Percentiles rank a stretch among this genome's conserved stretches.
phyloP scores from a whole-genome alignment of 2,797 vertebrate species.

The Chromis chromis region DNA sequence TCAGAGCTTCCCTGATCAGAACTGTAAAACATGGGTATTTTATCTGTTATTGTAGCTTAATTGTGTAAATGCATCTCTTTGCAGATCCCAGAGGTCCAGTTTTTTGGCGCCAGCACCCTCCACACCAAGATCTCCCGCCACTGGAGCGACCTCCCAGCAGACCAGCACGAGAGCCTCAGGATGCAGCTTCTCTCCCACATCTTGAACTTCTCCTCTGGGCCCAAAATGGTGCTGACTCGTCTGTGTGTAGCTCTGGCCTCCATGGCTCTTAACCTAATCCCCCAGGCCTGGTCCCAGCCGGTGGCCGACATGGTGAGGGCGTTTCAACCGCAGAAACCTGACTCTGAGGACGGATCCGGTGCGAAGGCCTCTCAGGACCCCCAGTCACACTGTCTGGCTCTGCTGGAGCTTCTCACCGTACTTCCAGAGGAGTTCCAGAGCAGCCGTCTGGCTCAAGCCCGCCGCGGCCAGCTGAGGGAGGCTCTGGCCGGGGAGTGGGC shows the following conservation, averaged over 20 bases:
- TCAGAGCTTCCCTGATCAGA: not conserved
- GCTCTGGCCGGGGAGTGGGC: conserved; percentile 90
- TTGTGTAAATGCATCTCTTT: conserved; percentile 2
- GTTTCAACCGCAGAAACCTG: conserved; percentile 85
- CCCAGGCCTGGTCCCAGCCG: conserved; percentile 92
- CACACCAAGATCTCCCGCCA: conserved; percentile 96
- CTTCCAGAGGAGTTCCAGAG: conserved; percentile 97
- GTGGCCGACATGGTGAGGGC: conserved; percentile 95
- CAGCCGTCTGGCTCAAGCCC: conserved; percentile 89
- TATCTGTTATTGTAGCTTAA: too few relatives aligned
- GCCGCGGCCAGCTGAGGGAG: conserved; percentile 90
- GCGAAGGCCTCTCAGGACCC: conserved; percentile 87
- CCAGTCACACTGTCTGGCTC: conserved; percentile 89
- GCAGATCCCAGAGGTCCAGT: conserved; percentile 96
- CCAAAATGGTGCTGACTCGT: conserved; percentile 96
- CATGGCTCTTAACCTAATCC: conserved; percentile 94
- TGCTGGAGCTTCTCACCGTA: conserved; percentile 94
- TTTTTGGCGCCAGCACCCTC: conserved; percentile 97
- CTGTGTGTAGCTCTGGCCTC: conserved; percentile 95
- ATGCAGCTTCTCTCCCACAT: conserved; percentile 94
- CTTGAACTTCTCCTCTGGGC: conserved; percentile 92
- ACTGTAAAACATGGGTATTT: too few relatives aligned
- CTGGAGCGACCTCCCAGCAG: conserved; percentile 92
- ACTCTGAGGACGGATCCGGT: conserved; percentile 45
- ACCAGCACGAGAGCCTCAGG: conserved; percentile 92